Conservation (phyloP, 2,797 vertebrate genomes). For the Hapalemur alaotrensis region DNA sequence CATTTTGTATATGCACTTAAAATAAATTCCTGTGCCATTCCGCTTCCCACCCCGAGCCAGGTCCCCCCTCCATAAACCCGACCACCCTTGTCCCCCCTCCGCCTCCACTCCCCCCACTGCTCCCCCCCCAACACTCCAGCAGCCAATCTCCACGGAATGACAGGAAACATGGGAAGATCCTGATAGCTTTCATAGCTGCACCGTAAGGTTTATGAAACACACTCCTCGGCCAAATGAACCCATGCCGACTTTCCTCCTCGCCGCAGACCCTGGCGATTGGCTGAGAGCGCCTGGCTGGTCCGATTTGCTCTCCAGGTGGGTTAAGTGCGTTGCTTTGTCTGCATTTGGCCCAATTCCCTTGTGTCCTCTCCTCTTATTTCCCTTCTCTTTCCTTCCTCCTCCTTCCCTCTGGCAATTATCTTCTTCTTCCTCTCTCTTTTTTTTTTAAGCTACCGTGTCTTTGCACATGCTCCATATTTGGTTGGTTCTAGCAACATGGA, state of each 20-base stretch:
- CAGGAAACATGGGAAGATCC: constrained; percentile 81
- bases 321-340: constrained; percentile 82
- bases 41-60: constrained; percentile 47
- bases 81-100: constrained; percentile 19
- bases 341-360: constrained; percentile 70
- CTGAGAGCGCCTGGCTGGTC: constrained; percentile 69
- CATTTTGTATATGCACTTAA: constrained; percentile 77
- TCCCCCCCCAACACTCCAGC: constrained; percentile 68
- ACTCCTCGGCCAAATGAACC: constrained; percentile 79
- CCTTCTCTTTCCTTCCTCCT: constrained; percentile 51
- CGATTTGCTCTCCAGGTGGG: constrained; percentile 85
- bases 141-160: constrained; percentile 80
- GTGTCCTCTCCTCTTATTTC: constrained; percentile 54
- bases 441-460: constrained; percentile 51
- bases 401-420: constrained; percentile 48
- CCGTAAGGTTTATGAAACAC: constrained; percentile 73
- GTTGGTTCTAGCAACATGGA: constrained; percentile 57
- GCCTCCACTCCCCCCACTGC: constrained; percentile 56
- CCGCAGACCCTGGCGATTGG: constrained; percentile 70
- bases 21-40: constrained; percentile 57
- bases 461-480: constrained; percentile 29
- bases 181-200: constrained; percentile 79
- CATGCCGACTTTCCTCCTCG: constrained; percentile 72
- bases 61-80: constrained; percentile 72
- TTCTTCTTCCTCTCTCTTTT: neutral